Evolutionary conservation across 1,140 invertebrate genomes (phyloP).

Genomic region (Maniola jurtina): DNA sequence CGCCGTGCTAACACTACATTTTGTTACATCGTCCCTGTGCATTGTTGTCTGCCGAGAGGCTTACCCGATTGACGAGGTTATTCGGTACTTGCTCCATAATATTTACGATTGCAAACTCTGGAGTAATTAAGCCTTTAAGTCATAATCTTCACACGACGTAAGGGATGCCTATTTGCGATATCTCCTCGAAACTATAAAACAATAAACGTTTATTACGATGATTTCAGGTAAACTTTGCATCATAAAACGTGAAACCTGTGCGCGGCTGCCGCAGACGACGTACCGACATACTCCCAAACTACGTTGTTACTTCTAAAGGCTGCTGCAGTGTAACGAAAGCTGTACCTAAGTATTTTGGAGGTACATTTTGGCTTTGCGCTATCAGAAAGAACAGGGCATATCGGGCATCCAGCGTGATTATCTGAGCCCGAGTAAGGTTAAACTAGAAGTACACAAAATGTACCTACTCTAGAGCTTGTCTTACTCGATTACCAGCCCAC

Average conservation of each 20-base stretch:
- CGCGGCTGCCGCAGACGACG: slow-evolving; percentile 36
- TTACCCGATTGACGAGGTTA: slow-evolving; percentile 68
- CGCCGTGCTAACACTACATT: slow-evolving; percentile 16
- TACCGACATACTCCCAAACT: slow-evolving; percentile 14
- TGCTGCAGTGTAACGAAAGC: slow-evolving; percentile 7
- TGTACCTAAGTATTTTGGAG: background rate
- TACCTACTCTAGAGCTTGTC: background rate
- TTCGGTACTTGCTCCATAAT: slow-evolving; percentile 56
- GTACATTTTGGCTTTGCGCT: background rate
- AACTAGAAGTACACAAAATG: background rate
- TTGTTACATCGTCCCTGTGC: slow-evolving; percentile 15
- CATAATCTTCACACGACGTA: slow-evolving; percentile 60
- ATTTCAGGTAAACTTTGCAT: slow-evolving; percentile 34
- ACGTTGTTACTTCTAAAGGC: slow-evolving; percentile 11
- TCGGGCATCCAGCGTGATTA: background rate
- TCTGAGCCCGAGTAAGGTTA: background rate
- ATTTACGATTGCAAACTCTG: slow-evolving; percentile 48
- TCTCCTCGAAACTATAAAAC: slow-evolving; percentile 75
- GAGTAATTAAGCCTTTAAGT: slow-evolving; percentile 55
- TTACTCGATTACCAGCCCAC: background rate
- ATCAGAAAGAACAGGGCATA: background rate
- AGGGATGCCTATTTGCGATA: slow-evolving; percentile 63
- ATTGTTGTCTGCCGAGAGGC: slow-evolving; percentile 32
- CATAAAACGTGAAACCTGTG: slow-evolving; percentile 35
- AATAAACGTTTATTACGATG: slow-evolving; percentile 51